Evolutionary conservation across 2,797 vertebrate genomes (phyloP).

Genomic region (Alcedo atthis): DNA sequence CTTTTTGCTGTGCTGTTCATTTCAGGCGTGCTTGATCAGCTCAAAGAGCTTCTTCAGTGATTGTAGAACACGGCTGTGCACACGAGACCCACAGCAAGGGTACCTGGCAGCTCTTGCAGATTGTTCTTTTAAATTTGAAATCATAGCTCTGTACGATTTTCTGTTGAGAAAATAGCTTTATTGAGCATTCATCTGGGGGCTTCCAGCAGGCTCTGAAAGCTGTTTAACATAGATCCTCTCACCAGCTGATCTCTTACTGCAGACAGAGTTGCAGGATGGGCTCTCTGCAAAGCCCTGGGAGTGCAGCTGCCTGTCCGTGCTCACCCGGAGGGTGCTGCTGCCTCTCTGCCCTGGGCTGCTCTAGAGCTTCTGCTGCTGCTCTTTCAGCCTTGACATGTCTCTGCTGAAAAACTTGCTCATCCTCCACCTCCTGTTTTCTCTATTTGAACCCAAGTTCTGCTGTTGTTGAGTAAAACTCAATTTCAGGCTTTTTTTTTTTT

Average conservation of each 20-base stretch:
- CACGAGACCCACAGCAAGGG: neutral
- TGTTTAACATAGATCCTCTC: neutral
- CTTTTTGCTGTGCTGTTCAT: neutral
- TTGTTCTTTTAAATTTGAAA: neutral
- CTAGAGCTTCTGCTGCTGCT: neutral
- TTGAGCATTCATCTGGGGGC: accelerated
- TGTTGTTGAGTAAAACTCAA: neutral
- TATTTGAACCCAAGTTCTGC: neutral
- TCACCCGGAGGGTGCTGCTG: neutral
- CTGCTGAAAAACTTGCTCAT: neutral
- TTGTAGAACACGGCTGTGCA: neutral
- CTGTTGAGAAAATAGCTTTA: neutral
- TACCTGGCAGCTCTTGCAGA: neutral
- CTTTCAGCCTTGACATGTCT: neutral
- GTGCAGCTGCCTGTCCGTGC: accelerated
- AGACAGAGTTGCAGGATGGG: neutral
- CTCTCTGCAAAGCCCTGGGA: neutral
- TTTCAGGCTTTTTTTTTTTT: neutral
- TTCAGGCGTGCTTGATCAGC: neutral
- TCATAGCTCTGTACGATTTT: neutral
- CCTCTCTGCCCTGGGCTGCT: neutral
- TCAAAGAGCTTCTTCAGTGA: neutral
- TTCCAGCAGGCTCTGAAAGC: neutral
- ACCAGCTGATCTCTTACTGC: neutral
- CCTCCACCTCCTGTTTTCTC: neutral